phyloP scores from a whole-genome alignment of 2,888 invertebrate genomes.

The Allolobophora icterica region DNA sequence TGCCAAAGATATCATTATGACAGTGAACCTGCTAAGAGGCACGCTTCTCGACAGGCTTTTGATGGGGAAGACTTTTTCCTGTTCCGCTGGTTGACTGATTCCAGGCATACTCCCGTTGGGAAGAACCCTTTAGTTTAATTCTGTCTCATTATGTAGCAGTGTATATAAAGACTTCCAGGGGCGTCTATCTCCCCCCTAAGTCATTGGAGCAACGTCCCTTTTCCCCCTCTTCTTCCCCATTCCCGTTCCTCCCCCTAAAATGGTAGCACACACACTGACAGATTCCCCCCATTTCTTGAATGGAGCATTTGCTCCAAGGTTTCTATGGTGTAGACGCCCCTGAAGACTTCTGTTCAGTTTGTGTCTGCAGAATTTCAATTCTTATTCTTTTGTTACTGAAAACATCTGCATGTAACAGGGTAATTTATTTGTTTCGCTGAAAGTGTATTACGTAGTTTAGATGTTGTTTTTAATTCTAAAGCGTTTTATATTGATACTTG shows the following conservation, averaged over 20 bases:
- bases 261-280: too few species aligned
- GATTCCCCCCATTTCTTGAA: too few species aligned
- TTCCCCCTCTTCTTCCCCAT: too few species aligned
- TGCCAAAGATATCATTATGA: background rate
- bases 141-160: background rate
- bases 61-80: background rate
- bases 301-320: too few species aligned
- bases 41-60: too few species aligned
- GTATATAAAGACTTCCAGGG: too few species aligned
- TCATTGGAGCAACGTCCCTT: too few species aligned
- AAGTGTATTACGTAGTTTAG: background rate
- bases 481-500: background rate
- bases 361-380: background rate
- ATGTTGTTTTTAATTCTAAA: background rate
- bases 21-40: too few species aligned
- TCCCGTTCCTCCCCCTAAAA: too few species aligned
- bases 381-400: background rate
- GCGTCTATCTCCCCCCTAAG: too few species aligned
- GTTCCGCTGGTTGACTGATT: too few species aligned
- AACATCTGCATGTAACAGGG: background rate
- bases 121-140: background rate
- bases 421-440: background rate
- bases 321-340: too few species aligned
- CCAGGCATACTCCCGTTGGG: background rate
- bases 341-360: background rate